Base-by-base conservation (phyloP, 2,113 vertebrate genomes). In the Trematomus loennbergii region DNA sequence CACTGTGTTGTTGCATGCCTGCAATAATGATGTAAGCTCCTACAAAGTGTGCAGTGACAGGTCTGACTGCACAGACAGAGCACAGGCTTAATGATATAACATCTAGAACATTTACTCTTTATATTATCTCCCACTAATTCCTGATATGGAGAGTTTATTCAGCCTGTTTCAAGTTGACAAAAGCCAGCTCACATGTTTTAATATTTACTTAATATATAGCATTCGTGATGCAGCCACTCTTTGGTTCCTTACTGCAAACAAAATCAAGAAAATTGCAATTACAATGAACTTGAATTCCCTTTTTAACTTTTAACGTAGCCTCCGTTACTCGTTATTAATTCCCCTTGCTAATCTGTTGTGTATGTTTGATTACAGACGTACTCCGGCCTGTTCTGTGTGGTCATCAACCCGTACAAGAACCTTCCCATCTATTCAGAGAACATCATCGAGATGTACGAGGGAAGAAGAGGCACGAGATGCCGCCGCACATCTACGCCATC, bases 391-490 rank as follows among this genome's bases (percentile, higher is more conserved):
- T 95, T 95, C 83, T 95, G 94, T 3, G 94, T 95, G 91, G 94
- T 95, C 66, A 95, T 95, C 87, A 95, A 95, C 90, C 94, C 94
- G 50, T 95, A 95, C 92, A 95, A 95, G 91, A 95, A 95, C 90
- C 88, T 95, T 79, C 94, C 94, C 87, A 95, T 95, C 80, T 95
- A 95, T 45, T 95, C 93, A 2, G 94, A 95, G 88, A 94, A 95
- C 92, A 95, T 95, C 90, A 91, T 95, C 4, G 94, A 95, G 87
- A 95, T 95, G 94, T 95, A 95, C 82, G 93, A 76, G 94, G 94
- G 62, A 95, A 95, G 91, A 95, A 95, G 84, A 90, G 94, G 49
- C 94, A 95, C 11, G 94, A 95, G 84, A 95, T 95, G 91, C 94
- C 94, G 15, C 94, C 94, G 2, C 94, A 95, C 92, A 95, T 95